Evolutionary conservation across 37 sponge, comb jelly and placozoan genomes (phyloP).

Genomic region (Spongilla lacustris): DNA sequence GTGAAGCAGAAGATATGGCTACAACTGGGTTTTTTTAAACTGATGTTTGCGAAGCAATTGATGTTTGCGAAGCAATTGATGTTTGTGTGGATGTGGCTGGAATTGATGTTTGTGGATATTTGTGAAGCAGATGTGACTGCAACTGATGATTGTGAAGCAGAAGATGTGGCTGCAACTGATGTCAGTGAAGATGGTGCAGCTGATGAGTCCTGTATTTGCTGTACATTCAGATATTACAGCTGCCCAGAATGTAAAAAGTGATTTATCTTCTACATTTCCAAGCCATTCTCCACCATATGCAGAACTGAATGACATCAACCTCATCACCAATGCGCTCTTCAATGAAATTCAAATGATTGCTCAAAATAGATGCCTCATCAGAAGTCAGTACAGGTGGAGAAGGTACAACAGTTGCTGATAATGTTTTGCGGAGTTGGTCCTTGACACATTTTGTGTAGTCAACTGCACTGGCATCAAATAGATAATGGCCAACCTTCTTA

Average conservation of each 20-base stretch:
- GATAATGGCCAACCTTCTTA: neutral
- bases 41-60: neutral
- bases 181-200: neutral
- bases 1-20: neutral
- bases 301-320: neutral
- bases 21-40: neutral
- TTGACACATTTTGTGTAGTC: neutral
- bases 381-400: neutral
- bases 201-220: neutral
- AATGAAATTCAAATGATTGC: neutral
- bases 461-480: neutral
- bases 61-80: neutral
- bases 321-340: neutral
- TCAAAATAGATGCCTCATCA: neutral
- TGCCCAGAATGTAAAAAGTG: conserved; percentile 1
- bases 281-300: neutral
- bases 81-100: neutral
- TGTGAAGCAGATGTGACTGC: neutral
- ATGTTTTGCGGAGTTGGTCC: neutral
- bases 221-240: neutral
- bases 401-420: neutral
- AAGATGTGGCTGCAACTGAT: neutral
- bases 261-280: neutral
- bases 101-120: neutral
- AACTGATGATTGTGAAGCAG: neutral